A percentile compares a stretch with the other conserved stretches of the same genome.
phyloP scores from a whole-genome alignment of 2,113 vertebrate genomes.

The Sphyrna mokarran region DNA sequence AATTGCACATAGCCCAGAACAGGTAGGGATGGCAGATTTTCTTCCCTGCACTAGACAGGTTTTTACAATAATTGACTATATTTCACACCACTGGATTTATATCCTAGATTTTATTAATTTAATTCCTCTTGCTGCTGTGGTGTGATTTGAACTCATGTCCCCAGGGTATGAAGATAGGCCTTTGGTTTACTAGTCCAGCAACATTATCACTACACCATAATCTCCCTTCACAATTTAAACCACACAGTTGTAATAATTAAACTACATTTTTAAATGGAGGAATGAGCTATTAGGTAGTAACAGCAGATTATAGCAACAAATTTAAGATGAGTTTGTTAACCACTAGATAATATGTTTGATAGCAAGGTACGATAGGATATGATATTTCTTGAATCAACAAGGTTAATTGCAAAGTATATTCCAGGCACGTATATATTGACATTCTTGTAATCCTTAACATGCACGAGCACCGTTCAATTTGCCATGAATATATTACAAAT shows the following conservation, averaged over 20 bases:
- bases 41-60: too few species aligned
- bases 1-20: too few species aligned
- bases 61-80: too few species aligned
- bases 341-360: neutral
- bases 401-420: neutral
- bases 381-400: neutral
- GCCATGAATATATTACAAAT: neutral
- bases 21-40: too few species aligned
- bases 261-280: neutral
- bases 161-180: too few species aligned
- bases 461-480: neutral
- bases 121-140: too few species aligned
- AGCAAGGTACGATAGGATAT: neutral
- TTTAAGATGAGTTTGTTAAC: neutral
- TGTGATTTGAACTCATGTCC: too few species aligned
- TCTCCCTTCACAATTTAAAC: too few species aligned
- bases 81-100: too few species aligned
- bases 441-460: neutral
- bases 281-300: neutral
- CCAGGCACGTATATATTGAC: neutral
- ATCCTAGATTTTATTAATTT: too few species aligned
- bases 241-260: neutral
- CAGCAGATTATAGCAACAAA: neutral
- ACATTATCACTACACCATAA: too few species aligned
- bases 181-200: too few species aligned